phyloP scores from a whole-genome alignment of 2,888 invertebrate genomes.

The Apotomis capreana region DNA sequence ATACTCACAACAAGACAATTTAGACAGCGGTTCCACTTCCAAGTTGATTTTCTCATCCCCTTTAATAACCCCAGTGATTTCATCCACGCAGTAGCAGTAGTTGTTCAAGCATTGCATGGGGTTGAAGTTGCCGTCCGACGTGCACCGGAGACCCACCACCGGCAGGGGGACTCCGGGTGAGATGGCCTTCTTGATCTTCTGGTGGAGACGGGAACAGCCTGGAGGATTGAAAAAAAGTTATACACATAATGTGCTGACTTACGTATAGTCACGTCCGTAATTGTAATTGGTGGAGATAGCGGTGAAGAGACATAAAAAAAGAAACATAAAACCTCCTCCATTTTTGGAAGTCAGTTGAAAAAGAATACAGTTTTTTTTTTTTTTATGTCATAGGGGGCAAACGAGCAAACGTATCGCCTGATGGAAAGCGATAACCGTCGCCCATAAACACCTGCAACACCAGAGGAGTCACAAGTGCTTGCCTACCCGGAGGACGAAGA shows the following conservation, averaged over 20 bases:
- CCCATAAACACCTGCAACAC: no score
- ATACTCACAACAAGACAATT: conserved; percentile 76
- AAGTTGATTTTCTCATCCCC: conserved; percentile 57
- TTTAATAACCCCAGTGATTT: conserved; percentile 75
- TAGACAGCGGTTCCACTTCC: conserved; percentile 60
- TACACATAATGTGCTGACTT: not conserved
- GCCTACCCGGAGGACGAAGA: no score
- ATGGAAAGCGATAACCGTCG: no score
- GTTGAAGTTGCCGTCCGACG: conserved; percentile 86
- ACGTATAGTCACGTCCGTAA: no score
- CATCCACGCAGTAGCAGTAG: conserved; percentile 85
- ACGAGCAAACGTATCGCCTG: no score
- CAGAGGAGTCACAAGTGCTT: no score
- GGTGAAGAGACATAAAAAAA: no score
- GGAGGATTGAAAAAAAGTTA: conserved; percentile 35
- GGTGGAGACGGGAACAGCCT: conserved; percentile 84
- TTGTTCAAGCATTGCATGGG: conserved; percentile 85
- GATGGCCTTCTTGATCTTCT: conserved; percentile 72
- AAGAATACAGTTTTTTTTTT: no score
- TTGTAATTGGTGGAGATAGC: no score
- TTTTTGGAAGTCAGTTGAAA: no score
- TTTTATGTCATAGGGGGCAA: no score
- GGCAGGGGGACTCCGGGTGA: conserved; percentile 65
- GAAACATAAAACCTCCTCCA: no score
- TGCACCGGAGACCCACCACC: conserved; percentile 82